Evolutionary conservation across 2,113 vertebrate species (phyloP).

Genomic region (Rana temporaria): DNA sequence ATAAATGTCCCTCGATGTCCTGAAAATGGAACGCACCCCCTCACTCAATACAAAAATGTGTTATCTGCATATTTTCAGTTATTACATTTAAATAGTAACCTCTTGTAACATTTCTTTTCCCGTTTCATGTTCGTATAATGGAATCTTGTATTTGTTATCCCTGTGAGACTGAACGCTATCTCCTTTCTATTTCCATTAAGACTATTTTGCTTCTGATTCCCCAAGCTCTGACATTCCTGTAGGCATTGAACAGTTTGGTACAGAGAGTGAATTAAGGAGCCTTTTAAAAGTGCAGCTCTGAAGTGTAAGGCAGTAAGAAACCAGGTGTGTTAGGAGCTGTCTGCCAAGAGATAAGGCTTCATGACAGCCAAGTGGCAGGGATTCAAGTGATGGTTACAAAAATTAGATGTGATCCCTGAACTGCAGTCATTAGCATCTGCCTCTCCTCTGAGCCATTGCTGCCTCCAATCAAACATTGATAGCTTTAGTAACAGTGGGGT

Average conservation of each 20-base stretch:
- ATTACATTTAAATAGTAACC: too few relatives aligned
- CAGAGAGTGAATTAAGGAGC: constrained; percentile 19
- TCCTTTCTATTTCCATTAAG: constrained; percentile 22
- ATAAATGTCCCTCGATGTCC: too few relatives aligned
- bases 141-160: not conserved
- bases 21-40: too few relatives aligned
- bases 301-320: constrained; percentile 32
- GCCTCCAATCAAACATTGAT: not conserved
- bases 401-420: constrained; percentile 48
- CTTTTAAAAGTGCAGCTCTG: constrained; percentile 7
- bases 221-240: not conserved
- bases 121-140: not conserved
- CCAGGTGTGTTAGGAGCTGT: constrained; percentile 45
- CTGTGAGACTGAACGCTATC: not conserved
- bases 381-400: constrained; percentile 42
- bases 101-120: not conserved
- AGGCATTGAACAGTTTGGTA: not conserved
- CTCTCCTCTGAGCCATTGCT: constrained; percentile 2
- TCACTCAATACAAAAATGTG: too few relatives aligned
- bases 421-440: constrained; percentile 52
- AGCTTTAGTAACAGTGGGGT: not conserved
- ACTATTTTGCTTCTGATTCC: not conserved
- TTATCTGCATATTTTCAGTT: too few relatives aligned
- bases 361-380: constrained; percentile 51
- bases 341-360: constrained; percentile 49